phyloP scores from a whole-genome alignment of 1,140 invertebrate species.

The Araneus ventricosus region DNA sequence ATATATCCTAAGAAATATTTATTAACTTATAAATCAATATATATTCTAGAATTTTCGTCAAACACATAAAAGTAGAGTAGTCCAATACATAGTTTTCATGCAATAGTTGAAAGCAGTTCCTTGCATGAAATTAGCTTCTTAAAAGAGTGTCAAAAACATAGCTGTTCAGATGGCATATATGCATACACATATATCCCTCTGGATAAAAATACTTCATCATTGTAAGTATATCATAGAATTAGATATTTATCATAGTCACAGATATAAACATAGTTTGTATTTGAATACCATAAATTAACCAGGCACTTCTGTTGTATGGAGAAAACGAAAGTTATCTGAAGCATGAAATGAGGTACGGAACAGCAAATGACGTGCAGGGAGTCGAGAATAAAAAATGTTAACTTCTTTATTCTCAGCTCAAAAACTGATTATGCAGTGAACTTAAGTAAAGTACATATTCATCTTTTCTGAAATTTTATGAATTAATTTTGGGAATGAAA shows the following conservation, averaged over 20 bases:
- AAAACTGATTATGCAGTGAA: neutral
- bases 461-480: neutral
- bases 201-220: neutral
- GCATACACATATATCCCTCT: neutral
- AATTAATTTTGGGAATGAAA: neutral
- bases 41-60: neutral
- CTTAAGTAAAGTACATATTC: neutral
- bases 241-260: neutral
- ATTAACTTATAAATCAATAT: slow-evolving; percentile 9
- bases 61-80: neutral
- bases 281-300: slow-evolving; percentile 16
- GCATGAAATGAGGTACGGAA: neutral
- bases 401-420: neutral
- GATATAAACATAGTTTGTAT: slow-evolving; percentile 15
- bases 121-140: neutral
- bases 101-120: slow-evolving; percentile 8
- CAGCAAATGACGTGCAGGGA: neutral
- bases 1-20: slow-evolving; percentile 5
- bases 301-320: slow-evolving; percentile 26
- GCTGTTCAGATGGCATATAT: neutral
- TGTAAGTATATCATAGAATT: neutral
- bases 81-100: neutral
- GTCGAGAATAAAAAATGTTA: neutral
- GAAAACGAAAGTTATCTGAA: neutral
- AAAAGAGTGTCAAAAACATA: too few species aligned